Percentiles rank a stretch among this genome's conserved stretches.
Conservation (phyloP, 2,888 invertebrate species). For the Microchrysa polita region DNA sequence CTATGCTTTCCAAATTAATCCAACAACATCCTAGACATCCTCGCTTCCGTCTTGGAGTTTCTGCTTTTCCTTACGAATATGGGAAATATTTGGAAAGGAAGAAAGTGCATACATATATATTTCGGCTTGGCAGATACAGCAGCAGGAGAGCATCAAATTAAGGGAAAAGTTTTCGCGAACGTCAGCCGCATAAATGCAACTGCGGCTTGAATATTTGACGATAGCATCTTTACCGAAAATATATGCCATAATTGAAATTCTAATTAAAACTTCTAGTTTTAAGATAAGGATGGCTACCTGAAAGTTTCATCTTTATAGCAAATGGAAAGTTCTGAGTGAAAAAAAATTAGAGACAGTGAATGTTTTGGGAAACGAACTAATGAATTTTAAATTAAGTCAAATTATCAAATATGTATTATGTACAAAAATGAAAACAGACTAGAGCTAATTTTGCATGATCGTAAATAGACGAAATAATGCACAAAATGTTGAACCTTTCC, state of each 20-base stretch:
- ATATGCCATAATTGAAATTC: conserved; percentile 21
- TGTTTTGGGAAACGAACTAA: too few species aligned
- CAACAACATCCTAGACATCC: neutral
- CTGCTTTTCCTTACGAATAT: neutral
- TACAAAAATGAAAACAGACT: too few species aligned
- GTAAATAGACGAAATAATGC: too few species aligned
- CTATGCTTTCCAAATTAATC: neutral
- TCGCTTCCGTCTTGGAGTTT: neutral
- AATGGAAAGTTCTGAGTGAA: too few species aligned
- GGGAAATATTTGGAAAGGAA: neutral
- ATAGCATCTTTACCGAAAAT: neutral
- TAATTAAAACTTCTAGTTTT: conserved; percentile 25
- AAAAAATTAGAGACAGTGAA: too few species aligned
- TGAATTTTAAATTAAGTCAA: too few species aligned
- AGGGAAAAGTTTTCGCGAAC: conserved; percentile 26
- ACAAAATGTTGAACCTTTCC: too few species aligned
- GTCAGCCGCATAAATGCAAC: conserved; percentile 17
- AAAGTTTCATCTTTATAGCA: neutral
- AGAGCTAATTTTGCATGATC: too few species aligned
- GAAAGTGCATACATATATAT: neutral
- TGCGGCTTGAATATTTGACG: conserved; percentile 11
- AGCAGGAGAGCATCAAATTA: conserved; percentile 19
- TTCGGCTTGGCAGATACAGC: neutral
- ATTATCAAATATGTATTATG: too few species aligned
- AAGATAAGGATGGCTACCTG: conserved; percentile 1